These are phyloP conservation scores for Arctopsyche grandis DNA, from an alignment of 1,140 invertebrate genomes.

Conservation along the genomic window DNA sequence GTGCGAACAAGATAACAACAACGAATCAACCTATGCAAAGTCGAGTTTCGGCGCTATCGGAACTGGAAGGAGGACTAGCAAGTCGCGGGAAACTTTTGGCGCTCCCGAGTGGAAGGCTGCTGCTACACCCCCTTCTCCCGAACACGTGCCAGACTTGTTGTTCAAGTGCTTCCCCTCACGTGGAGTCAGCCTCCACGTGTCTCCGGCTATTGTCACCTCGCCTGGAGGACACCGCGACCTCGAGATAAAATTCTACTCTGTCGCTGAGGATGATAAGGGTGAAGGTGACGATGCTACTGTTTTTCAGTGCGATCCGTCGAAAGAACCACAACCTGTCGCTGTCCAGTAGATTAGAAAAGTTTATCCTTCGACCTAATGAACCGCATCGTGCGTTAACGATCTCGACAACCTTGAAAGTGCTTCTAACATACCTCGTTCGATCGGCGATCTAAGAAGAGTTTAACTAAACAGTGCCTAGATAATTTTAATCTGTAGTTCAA, in stretches of 20 bases:
- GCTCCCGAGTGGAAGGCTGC: slow-evolving; percentile 51
- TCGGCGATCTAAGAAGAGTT: neutral
- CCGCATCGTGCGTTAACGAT: neutral
- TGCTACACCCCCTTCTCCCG: slow-evolving; percentile 30
- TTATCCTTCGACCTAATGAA: neutral
- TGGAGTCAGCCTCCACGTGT: slow-evolving; percentile 71
- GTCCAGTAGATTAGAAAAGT: neutral
- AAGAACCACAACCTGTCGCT: slow-evolving; percentile 57
- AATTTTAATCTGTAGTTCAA: slow-evolving; percentile 19
- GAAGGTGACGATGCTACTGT: neutral
- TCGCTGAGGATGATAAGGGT: neutral
- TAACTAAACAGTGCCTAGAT: slow-evolving; percentile 23
- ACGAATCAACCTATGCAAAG: slow-evolving; percentile 60
- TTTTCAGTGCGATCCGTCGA: slow-evolving; percentile 52
- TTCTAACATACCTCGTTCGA: neutral
- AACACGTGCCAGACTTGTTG: slow-evolving; percentile 42
- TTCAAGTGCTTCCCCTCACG: slow-evolving; percentile 52
- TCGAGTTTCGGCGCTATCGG: slow-evolving; percentile 68
- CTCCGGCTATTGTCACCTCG: slow-evolving; percentile 81
- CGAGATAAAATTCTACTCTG: slow-evolving; percentile 81
- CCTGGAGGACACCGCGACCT: slow-evolving; percentile 79
- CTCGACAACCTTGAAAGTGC: slow-evolving; percentile 24
- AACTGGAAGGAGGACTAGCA: slow-evolving; percentile 62
- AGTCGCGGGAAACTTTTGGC: slow-evolving; percentile 58
- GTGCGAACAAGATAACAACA: slow-evolving; percentile 57